Conservation (phyloP, 2,113 vertebrate species). For the Petroica traversi region DNA sequence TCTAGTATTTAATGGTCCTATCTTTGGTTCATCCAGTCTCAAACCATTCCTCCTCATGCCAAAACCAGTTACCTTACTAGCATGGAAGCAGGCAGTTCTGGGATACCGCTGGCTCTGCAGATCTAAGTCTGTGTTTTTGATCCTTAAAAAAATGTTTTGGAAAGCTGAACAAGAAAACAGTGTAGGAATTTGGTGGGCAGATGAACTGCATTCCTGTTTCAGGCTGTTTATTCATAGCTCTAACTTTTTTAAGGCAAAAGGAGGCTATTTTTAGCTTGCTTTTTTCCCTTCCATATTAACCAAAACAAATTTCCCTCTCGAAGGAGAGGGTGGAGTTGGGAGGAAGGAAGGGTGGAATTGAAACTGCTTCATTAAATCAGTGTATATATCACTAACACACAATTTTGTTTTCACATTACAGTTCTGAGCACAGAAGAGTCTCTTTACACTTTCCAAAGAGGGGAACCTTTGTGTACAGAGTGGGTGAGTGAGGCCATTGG, state of each 20-base stretch:
- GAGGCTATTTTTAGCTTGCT: not conserved
- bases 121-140: not conserved
- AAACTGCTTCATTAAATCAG: not conserved
- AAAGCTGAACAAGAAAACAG: not conserved
- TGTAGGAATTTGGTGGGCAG: constrained; percentile 16
- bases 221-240: constrained; percentile 23
- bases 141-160: not conserved
- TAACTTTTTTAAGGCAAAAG: constrained; percentile 2
- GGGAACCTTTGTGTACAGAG: not conserved
- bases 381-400: not conserved
- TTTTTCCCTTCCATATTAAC: not conserved
- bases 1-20: not conserved
- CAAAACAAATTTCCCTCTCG: not conserved
- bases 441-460: not conserved
- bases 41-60: not conserved
- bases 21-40: not conserved
- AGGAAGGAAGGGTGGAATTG: constrained; percentile 42
- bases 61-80: not conserved
- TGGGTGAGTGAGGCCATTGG: not conserved
- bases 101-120: not conserved
- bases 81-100: not conserved
- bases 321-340: constrained; percentile 24
- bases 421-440: not conserved
- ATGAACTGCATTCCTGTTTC: constrained; percentile 25
- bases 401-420: not conserved